Conservation (phyloP, 2,113 vertebrate species). For the Phocoena sinus region DNA sequence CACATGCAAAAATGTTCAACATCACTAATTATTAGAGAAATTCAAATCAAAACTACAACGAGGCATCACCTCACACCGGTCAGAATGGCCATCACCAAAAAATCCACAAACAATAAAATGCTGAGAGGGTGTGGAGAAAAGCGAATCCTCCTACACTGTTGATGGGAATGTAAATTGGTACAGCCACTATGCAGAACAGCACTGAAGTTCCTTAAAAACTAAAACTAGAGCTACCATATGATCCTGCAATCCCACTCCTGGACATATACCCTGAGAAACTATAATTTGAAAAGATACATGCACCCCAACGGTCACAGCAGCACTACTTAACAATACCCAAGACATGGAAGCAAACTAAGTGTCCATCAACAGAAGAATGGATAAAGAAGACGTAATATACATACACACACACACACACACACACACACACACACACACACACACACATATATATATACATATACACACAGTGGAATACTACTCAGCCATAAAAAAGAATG, state of each 20-base stretch:
- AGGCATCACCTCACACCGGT: background rate
- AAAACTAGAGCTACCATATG: background rate
- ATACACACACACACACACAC: accelerated
- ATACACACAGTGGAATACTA: background rate
- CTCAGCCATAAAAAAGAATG: background rate
- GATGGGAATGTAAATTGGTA: background rate
- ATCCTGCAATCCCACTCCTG: background rate
- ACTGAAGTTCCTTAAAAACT: background rate
- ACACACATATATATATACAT: background rate
- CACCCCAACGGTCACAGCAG: background rate
- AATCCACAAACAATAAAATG: background rate
- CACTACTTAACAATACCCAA: background rate
- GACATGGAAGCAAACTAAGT: background rate
- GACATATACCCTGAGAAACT: background rate
- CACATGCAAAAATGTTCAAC: background rate
- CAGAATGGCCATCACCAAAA: background rate
- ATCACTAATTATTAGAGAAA: background rate
- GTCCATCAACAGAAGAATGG: background rate
- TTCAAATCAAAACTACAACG: background rate
- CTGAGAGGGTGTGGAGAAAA: background rate
- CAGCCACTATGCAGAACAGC: background rate
- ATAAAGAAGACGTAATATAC: background rate
- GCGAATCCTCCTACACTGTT: background rate
- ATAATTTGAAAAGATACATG: background rate
- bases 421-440: no score